phyloP scores from a whole-genome alignment of 2,888 invertebrate genomes.

The Tyria jacobaeae region DNA sequence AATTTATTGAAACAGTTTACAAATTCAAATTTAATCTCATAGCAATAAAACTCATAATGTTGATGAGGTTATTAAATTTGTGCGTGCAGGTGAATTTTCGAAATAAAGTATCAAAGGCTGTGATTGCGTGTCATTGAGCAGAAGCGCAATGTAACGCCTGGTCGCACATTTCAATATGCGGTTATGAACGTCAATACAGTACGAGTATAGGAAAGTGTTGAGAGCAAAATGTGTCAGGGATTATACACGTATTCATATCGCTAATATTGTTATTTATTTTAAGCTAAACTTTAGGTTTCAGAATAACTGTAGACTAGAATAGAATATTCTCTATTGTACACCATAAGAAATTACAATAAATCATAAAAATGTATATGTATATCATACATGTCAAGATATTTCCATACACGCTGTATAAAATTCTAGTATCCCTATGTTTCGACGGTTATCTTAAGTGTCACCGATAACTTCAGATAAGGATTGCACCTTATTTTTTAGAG shows the following conservation, averaged over 20 bases:
- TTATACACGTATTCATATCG: too few relatives aligned
- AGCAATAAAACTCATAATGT: background rate
- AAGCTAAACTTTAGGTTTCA: background rate
- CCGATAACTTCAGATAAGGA: too few relatives aligned
- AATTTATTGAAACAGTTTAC: slow-evolving; percentile 7
- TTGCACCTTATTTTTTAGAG: too few relatives aligned
- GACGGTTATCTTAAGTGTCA: too few relatives aligned
- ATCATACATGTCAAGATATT: too few relatives aligned
- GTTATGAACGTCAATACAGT: slow-evolving; percentile 4
- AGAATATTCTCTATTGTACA: too few relatives aligned
- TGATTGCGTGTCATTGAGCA: slow-evolving; percentile 17
- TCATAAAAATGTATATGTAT: too few relatives aligned
- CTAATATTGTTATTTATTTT: background rate
- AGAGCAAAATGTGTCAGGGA: background rate
- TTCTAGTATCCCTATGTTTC: too few relatives aligned
- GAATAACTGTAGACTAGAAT: too few relatives aligned
- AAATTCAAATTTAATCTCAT: slow-evolving; percentile 3
- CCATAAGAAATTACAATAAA: too few relatives aligned
- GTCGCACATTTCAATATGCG: slow-evolving; percentile 12
- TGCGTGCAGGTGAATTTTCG: slow-evolving; percentile 11
- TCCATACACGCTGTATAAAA: too few relatives aligned
- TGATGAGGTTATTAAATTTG: slow-evolving; percentile 12
- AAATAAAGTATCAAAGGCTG: slow-evolving; percentile 32
- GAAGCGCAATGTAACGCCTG: slow-evolving; percentile 12
- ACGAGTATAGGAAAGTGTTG: too few relatives aligned